phyloP scores from a whole-genome alignment of 2,113 vertebrate species.

The Coregonus clupeaformis region DNA sequence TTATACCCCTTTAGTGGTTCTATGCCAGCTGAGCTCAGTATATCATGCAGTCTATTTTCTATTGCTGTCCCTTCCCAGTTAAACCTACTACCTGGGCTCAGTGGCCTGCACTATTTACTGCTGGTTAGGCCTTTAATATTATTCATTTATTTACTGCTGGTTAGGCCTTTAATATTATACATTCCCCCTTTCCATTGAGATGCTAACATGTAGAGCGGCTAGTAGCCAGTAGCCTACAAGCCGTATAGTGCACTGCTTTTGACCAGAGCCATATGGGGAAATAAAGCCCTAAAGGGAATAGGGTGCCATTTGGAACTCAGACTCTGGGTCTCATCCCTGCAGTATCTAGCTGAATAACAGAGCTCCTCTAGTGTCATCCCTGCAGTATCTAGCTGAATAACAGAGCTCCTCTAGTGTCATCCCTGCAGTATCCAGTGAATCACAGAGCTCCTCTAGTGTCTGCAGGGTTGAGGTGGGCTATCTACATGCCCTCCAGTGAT shows the following conservation, averaged over 20 bases:
- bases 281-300: no score
- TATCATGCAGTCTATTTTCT: neutral
- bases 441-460: slow-evolving; percentile 49
- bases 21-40: neutral
- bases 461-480: slow-evolving; percentile 54
- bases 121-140: no score
- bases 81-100: slow-evolving; percentile 7
- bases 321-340: slow-evolving; percentile 7
- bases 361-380: slow-evolving; percentile 30
- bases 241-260: no score
- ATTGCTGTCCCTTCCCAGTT: neutral
- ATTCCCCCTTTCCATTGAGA: slow-evolving; percentile 29
- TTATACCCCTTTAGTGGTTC: no score
- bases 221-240: slow-evolving; percentile 1
- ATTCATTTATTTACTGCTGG: no score
- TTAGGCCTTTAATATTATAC: neutral
- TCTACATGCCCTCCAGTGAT: slow-evolving; percentile 53
- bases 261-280: no score
- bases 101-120: neutral
- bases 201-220: neutral
- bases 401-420: slow-evolving; percentile 31
- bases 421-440: slow-evolving; percentile 26
- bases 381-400: slow-evolving; percentile 29
- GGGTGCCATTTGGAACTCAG: no score
- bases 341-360: slow-evolving; percentile 25